These are phyloP conservation scores for Parauchenoglanis ngamensis DNA, from an alignment of 2,797 vertebrate species.

Conservation along the genomic window DNA sequence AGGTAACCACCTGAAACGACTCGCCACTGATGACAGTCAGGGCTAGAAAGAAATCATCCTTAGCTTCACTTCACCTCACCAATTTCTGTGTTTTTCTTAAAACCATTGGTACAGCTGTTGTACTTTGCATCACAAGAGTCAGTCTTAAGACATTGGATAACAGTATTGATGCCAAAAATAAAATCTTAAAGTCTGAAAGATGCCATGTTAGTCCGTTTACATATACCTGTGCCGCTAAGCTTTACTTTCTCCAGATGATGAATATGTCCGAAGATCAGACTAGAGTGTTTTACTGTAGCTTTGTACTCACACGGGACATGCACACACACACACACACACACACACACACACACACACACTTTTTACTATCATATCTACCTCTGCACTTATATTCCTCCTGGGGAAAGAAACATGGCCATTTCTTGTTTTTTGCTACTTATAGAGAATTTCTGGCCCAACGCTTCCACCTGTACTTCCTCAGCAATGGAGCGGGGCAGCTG, in stretches of 20 bases:
- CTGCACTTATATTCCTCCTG: constrained; percentile 24
- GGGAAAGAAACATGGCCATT: constrained; percentile 31
- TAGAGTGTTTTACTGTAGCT: neutral
- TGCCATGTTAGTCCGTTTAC: neutral
- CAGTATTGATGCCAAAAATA: neutral
- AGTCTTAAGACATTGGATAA: neutral
- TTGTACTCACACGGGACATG: neutral
- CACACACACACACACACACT: neutral
- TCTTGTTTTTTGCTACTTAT: constrained; percentile 57
- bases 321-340: neutral
- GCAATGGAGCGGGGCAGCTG: constrained; percentile 43
- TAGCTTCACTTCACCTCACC: neutral
- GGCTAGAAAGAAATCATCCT: neutral
- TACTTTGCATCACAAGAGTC: neutral
- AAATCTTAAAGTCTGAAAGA: neutral
- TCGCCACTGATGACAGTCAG: neutral
- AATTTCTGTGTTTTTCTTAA: neutral
- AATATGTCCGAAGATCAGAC: neutral
- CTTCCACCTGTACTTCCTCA: constrained; percentile 53
- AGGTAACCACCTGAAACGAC: neutral
- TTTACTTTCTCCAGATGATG: neutral
- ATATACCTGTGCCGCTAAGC: neutral
- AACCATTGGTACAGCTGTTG: neutral
- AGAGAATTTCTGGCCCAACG: constrained; percentile 54
- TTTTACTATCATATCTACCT: constrained; percentile 13